Percentiles rank a stretch among this genome's conserved stretches.
Evolutionary conservation across 1,140 invertebrate species (phyloP).

Genomic region (Cherax destructor): DNA sequence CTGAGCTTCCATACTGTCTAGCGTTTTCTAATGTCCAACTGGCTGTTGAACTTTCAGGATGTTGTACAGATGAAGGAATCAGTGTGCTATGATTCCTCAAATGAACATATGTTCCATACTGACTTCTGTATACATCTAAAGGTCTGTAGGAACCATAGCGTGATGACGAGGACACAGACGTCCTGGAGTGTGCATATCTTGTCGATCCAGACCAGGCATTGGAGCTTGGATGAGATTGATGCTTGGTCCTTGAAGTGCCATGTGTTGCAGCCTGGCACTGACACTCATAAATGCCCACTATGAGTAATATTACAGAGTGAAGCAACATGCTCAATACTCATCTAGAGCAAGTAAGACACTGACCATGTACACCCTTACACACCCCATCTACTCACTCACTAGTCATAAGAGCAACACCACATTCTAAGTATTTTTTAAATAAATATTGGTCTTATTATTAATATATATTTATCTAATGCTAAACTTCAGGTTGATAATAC

Average conservation of each 20-base stretch:
- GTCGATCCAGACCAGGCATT: background rate
- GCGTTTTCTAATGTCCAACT: background rate
- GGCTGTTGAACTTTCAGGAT: background rate
- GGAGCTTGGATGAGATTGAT: background rate
- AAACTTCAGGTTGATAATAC: background rate
- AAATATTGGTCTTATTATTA: background rate
- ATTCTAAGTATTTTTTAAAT: background rate
- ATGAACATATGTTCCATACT: slow-evolving; percentile 26
- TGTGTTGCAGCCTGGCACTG: background rate
- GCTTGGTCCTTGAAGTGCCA: slow-evolving; percentile 1
- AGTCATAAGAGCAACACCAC: background rate
- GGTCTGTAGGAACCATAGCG: slow-evolving; percentile 33
- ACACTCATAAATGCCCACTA: slow-evolving; percentile 1
- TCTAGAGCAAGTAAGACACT: slow-evolving; percentile 17
- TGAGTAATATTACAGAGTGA: background rate
- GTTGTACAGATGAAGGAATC: background rate
- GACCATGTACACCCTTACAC: background rate
- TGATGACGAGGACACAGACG: slow-evolving; percentile 26
- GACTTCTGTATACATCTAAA: slow-evolving; percentile 36
- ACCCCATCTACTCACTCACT: background rate
- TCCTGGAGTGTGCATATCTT: slow-evolving; percentile 7
- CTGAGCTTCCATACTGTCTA: background rate
- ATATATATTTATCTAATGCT: background rate
- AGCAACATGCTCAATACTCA: slow-evolving; percentile 10
- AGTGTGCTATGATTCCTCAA: background rate